Percentiles rank a stretch among this genome's conserved stretches.
These are phyloP conservation scores for Puntigrus tetrazona DNA, from an alignment of 2,113 vertebrate species.

Conservation along the genomic window DNA sequence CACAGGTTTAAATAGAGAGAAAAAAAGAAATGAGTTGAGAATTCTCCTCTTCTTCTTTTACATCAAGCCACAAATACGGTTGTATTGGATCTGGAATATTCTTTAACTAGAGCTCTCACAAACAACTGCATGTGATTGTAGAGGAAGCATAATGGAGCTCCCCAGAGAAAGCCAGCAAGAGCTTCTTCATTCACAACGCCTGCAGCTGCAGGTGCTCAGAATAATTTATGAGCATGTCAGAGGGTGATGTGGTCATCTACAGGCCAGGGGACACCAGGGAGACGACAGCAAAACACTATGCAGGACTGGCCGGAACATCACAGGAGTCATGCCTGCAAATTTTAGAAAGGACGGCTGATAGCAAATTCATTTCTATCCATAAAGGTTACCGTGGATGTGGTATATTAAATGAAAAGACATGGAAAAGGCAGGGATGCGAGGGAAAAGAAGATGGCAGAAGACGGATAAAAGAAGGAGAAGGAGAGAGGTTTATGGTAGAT, in stretches of 20 bases:
- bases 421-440: slow-evolving; percentile 24
- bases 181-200: slow-evolving; percentile 37
- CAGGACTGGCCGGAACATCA: slow-evolving; percentile 31
- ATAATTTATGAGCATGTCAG: slow-evolving; percentile 57
- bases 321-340: neutral
- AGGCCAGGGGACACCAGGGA: slow-evolving; percentile 35
- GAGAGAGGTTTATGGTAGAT: neutral
- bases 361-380: slow-evolving; percentile 12
- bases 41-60: neutral
- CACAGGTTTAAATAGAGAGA: no score
- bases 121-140: slow-evolving; percentile 41
- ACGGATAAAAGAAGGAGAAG: neutral
- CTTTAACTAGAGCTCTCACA: slow-evolving; percentile 17
- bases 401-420: slow-evolving; percentile 32
- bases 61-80: neutral
- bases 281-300: neutral
- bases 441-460: neutral
- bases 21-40: neutral
- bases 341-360: neutral
- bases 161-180: neutral
- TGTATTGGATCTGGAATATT: neutral
- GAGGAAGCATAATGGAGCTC: slow-evolving; percentile 35
- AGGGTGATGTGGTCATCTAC: slow-evolving; percentile 53
- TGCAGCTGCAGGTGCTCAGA: slow-evolving; percentile 49
- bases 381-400: slow-evolving; percentile 12